phyloP scores from a whole-genome alignment of 2,797 vertebrate genomes.

The Nyctibius grandis region DNA sequence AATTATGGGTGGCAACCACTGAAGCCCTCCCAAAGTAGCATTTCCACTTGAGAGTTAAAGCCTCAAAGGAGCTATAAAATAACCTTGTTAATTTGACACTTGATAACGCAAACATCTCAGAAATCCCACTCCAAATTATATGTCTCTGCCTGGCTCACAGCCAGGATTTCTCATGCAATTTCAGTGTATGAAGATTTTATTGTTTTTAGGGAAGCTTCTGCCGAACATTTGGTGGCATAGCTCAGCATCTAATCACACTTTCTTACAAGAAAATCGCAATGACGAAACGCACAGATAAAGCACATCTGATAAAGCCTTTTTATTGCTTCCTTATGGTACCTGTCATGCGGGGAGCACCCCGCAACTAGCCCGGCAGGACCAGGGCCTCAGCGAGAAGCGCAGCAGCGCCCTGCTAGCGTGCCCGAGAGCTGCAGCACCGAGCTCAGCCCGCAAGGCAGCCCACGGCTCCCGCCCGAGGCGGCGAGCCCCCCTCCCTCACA shows the following conservation, averaged over 20 bases:
- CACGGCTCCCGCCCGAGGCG: not conserved
- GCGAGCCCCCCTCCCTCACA: not conserved
- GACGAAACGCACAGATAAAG: not conserved
- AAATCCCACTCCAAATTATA: not conserved
- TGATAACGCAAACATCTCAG: not conserved
- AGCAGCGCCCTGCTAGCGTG: not conserved
- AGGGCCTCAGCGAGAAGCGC: not conserved
- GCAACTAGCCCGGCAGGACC: too few relatives aligned
- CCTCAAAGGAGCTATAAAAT: not conserved
- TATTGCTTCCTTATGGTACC: not conserved
- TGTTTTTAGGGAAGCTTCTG: not conserved
- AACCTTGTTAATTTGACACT: conserved; percentile 1
- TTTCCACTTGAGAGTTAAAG: not conserved
- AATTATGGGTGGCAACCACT: not conserved
- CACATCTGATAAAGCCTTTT: not conserved
- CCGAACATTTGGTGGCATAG: not conserved
- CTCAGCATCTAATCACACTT: not conserved
- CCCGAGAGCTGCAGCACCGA: not conserved
- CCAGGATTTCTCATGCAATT: not conserved
- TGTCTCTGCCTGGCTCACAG: not conserved
- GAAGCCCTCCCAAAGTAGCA: not conserved
- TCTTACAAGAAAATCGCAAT: not conserved
- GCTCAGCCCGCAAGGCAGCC: not conserved
- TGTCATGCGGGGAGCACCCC: not conserved
- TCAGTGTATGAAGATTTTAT: not conserved